Conservation (phyloP, 2,113 vertebrate species). For the Psophia crepitans region DNA sequence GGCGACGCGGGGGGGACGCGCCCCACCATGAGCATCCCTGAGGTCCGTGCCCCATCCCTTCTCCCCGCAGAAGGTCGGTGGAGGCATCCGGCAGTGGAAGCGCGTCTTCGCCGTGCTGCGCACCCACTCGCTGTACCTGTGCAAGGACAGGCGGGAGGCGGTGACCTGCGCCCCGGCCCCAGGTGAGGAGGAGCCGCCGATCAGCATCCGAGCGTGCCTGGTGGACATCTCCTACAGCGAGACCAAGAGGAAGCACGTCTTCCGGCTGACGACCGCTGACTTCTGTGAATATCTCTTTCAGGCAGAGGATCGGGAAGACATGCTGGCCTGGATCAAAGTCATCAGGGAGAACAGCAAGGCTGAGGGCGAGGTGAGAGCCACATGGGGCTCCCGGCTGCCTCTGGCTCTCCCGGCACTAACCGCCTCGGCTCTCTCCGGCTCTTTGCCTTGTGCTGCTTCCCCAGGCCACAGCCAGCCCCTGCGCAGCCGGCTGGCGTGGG, state of each 20-base stretch:
- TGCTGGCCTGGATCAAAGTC: constrained; percentile 96
- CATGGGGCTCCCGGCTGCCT: constrained; percentile 51
- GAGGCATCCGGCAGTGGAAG: constrained; percentile 94
- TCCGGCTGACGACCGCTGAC: constrained; percentile 97
- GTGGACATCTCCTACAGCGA: constrained; percentile 99
- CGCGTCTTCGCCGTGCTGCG: constrained; percentile 90
- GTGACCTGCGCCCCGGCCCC: constrained; percentile 76
- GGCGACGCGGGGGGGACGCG: accelerated
- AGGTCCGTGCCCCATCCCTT: background rate
- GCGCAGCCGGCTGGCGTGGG: background rate
- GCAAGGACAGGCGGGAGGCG: constrained; percentile 96
- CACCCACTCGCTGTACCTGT: constrained; percentile 88
- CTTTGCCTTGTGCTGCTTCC: constrained; percentile 50
- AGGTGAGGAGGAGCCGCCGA: constrained; percentile 92
- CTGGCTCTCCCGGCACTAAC: constrained; percentile 53
- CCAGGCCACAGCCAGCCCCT: background rate
- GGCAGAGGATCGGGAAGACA: constrained; percentile 96
- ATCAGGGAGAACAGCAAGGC: constrained; percentile 95
- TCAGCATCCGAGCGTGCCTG: constrained; percentile 95
- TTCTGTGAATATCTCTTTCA: constrained; percentile 99
- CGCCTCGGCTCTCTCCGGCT: constrained; percentile 46
- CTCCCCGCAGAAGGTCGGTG: constrained; percentile 89
- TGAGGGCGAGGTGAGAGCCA: constrained; percentile 90
- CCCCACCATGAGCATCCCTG: background rate
- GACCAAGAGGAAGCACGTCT: constrained; percentile 94